phyloP scores from a whole-genome alignment of 2,113 vertebrate species.

The Myotis yumanensis region DNA sequence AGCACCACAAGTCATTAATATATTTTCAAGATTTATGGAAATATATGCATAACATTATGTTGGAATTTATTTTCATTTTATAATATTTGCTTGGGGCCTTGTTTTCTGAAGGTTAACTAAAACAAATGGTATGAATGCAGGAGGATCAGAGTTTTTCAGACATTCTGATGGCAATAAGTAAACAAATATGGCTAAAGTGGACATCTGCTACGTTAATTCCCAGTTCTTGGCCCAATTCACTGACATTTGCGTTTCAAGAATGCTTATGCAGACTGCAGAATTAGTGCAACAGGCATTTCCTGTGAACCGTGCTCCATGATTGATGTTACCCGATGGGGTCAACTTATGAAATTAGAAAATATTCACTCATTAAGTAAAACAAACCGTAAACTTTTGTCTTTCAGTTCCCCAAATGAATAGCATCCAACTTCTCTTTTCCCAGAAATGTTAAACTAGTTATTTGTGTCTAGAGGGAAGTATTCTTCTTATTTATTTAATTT shows the following conservation, averaged over 20 bases:
- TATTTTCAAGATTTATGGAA: constrained; percentile 1
- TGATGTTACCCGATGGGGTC: neutral
- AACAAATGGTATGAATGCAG: neutral
- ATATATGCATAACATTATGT: neutral
- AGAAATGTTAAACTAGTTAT: constrained; percentile 13
- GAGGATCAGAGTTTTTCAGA: neutral
- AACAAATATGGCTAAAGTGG: neutral
- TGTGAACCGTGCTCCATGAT: neutral
- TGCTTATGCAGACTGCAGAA: neutral
- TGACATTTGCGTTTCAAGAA: neutral
- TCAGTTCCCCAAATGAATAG: neutral
- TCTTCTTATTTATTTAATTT: constrained; percentile 25
- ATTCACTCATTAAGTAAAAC: constrained; percentile 23
- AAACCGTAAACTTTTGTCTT: neutral
- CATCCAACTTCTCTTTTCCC: neutral
- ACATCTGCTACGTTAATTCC: neutral
- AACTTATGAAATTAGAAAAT: neutral
- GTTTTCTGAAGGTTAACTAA: constrained; percentile 21
- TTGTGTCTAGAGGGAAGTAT: constrained; percentile 28
- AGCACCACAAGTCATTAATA: constrained; percentile 20
- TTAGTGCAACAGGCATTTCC: neutral
- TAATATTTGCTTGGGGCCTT: neutral
- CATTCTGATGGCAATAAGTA: constrained; percentile 16
- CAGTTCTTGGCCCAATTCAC: neutral
- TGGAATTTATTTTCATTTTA: constrained; percentile 54